phyloP scores from a whole-genome alignment of 92 coral and sea anemone species.

The Palythoa heliodiscus region DNA sequence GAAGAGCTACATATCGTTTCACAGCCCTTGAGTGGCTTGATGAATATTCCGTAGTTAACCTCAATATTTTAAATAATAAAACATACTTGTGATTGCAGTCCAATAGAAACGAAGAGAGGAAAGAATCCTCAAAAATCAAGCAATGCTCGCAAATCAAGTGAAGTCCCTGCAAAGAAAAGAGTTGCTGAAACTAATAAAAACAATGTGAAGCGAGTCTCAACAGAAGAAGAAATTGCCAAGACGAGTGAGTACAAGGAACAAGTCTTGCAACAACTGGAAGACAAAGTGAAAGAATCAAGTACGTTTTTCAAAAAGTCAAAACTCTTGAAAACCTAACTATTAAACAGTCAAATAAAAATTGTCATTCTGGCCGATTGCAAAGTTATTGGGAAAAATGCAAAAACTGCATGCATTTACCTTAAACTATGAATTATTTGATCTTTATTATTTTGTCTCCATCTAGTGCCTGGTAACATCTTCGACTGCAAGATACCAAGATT shows the following conservation, averaged over 20 bases:
- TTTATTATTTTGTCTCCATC: neutral
- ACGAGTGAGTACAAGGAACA: constrained; percentile 48
- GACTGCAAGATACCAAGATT: constrained; percentile 83
- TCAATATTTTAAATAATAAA: neutral
- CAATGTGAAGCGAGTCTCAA: neutral
- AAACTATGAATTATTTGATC: neutral
- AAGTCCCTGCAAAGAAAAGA: neutral
- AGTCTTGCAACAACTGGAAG: constrained; percentile 74
- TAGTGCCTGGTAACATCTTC: constrained; percentile 7
- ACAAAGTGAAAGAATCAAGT: constrained; percentile 83
- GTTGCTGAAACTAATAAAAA: neutral
- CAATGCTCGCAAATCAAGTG: neutral
- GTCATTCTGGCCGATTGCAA: neutral
- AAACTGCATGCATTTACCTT: too few species aligned
- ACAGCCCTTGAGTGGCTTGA: too few species aligned
- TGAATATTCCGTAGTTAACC: neutral
- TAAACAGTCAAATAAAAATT: neutral
- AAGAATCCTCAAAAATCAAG: constrained; percentile 12
- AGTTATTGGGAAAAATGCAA: too few species aligned
- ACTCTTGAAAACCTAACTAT: neutral
- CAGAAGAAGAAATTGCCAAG: neutral
- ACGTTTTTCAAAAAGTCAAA: constrained; percentile 13
- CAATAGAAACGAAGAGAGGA: neutral
- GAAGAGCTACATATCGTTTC: too few species aligned
- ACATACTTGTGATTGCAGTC: neutral